A percentile compares a stretch with the other conserved stretches of the same genome.
These are phyloP conservation scores for Ditula angustiorana DNA, from an alignment of 2,888 invertebrate genomes.

Conservation along the genomic window DNA sequence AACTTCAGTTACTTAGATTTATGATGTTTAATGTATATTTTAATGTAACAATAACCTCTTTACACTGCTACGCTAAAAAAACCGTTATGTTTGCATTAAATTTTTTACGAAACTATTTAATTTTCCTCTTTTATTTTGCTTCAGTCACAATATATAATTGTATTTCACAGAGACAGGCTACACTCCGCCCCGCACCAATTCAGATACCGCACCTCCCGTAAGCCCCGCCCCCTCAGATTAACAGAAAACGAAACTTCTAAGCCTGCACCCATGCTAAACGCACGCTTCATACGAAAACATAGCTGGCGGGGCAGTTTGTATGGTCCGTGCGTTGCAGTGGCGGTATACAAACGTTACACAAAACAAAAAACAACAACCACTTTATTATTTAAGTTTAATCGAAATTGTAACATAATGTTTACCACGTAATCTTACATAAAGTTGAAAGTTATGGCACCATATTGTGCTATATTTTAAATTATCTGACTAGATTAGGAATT, in stretches of 20 bases:
- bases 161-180: too few species aligned
- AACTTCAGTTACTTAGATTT: neutral
- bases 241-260: too few species aligned
- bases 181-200: too few species aligned
- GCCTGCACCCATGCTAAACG: too few species aligned
- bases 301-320: too few species aligned
- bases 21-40: neutral
- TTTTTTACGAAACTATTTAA: neutral
- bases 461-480: neutral
- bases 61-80: neutral
- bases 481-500: conserved; percentile 27
- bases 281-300: too few species aligned
- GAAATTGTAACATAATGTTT: neutral
- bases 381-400: neutral
- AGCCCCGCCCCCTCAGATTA: too few species aligned
- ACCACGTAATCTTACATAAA: neutral
- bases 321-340: too few species aligned
- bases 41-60: neutral
- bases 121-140: neutral
- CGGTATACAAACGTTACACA: too few species aligned
- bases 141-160: too few species aligned
- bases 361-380: neutral
- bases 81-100: neutral
- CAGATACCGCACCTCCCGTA: too few species aligned
- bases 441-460: conserved; percentile 2